phyloP scores from a whole-genome alignment of 2,888 invertebrate genomes.

The Nephrotoma flavescens region DNA sequence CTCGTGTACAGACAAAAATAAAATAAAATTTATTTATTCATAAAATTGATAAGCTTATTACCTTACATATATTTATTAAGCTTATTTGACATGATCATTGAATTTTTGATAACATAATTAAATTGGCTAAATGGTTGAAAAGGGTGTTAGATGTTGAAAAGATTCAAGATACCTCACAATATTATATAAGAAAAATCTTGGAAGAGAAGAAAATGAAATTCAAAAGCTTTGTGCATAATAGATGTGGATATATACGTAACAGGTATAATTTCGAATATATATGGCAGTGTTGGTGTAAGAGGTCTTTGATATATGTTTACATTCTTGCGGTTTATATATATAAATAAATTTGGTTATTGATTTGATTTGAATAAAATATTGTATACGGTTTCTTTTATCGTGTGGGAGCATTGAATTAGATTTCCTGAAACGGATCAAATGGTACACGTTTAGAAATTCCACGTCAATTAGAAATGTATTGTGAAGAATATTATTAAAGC shows the following conservation, averaged over 20 bases:
- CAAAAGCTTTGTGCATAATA: neutral
- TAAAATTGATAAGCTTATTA: neutral
- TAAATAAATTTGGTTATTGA: neutral
- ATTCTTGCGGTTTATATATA: neutral
- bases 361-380: neutral
- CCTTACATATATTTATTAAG: neutral
- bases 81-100: neutral
- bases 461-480: too few relatives aligned
- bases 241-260: neutral
- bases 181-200: neutral
- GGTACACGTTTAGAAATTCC: too few relatives aligned
- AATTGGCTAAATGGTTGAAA: neutral
- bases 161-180: neutral
- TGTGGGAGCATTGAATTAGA: too few relatives aligned
- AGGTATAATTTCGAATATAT: neutral
- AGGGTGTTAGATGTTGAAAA: neutral
- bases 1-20: neutral
- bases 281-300: too few relatives aligned
- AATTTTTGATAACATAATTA: neutral
- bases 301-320: neutral
- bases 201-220: too few relatives aligned
- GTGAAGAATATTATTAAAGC: too few relatives aligned
- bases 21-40: neutral
- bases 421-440: too few relatives aligned
- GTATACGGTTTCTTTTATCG: neutral